Base-by-base conservation (phyloP, 2,113 vertebrate species). In the Crotalus helleri region DNA sequence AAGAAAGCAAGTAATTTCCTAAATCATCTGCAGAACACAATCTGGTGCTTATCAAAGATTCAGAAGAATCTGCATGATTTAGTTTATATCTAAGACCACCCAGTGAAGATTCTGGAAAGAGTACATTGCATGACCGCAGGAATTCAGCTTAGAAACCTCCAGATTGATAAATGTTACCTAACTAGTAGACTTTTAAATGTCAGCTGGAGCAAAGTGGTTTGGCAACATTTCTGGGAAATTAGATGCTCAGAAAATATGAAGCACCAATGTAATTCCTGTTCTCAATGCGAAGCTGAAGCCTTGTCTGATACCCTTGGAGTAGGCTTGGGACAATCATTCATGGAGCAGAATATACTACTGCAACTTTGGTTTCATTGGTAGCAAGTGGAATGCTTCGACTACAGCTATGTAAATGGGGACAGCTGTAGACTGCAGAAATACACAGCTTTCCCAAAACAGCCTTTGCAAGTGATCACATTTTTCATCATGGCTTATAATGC, bases 1-100 rank as follows among this genome's bases (percentile, higher is more conserved):
- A 91, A 87, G 85, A n/a, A 61, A 92, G 19, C 69, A 55, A 49
- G 87, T 51, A 89, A 90, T 92, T 92, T 54, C 19, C 59, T 54
- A 86, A 85, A 55, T 93, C 86, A 74, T 64, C 46, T 24, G 13
- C 49, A 51, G 53, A 59, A 44, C n/a, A 89, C 39, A 39, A 29
- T 61, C 74, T 44, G 29, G 51, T 74, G 13, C 8, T 46, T 74
- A 92, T 24, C 26, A 49, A 81, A 89, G 8, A n/a, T 55, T 89
- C 4, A 23, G 26, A 26, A 10, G 24, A 81, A 55, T 81, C 19
- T 54, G 51, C n/a, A 44, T 74, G 64, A 88, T 88, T 92, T 88
- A 57, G n/a, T 55, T 81, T 51, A 85, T 85, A 61, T 59, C 46
- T 85, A 90, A 90, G 7, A 12, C 44, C n/a, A 53, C 10, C 53